Percentiles rank a stretch among this genome's conserved stretches.
phyloP scores from a whole-genome alignment of 1,140 invertebrate genomes.

The Hesperophylax magnus region DNA sequence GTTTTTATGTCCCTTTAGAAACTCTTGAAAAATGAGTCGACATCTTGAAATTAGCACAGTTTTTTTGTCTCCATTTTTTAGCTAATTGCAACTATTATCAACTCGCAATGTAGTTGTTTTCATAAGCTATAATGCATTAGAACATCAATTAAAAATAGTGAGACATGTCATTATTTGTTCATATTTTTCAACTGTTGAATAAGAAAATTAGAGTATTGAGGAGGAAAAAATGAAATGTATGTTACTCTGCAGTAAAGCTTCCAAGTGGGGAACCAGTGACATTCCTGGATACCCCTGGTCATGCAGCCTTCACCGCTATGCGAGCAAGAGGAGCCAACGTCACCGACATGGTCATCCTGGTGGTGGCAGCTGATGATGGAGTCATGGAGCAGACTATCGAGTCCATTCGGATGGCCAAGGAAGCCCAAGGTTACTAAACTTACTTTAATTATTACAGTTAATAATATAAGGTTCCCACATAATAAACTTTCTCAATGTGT shows the following conservation, averaged over 20 bases:
- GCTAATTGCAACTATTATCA: no score
- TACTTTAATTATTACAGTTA: background rate
- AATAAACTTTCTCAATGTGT: background rate
- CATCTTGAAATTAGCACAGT: no score
- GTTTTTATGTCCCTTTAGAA: no score
- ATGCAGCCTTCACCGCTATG: constrained; percentile 96
- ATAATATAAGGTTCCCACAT: no score
- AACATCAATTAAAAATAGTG: no score
- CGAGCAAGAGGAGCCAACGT: constrained; percentile 89
- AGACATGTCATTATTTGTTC: no score
- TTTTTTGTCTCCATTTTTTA: no score
- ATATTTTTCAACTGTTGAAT: no score
- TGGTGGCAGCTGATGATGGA: constrained; percentile 98
- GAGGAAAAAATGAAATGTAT: background rate
- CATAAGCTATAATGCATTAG: no score
- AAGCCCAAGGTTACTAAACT: constrained; percentile 74
- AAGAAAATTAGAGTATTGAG: no score
- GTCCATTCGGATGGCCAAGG: constrained; percentile 83
- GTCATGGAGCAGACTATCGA: constrained; percentile 97
- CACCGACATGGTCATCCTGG: constrained; percentile 96
- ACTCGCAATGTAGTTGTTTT: no score
- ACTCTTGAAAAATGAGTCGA: no score
- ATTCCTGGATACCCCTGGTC: constrained; percentile 99
- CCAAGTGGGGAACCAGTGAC: constrained; percentile 85
- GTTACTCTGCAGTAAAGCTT: constrained; percentile 73